Evolutionary conservation across 2,888 invertebrate genomes (phyloP).

Genomic region (Cryptocheilus praepositus): DNA sequence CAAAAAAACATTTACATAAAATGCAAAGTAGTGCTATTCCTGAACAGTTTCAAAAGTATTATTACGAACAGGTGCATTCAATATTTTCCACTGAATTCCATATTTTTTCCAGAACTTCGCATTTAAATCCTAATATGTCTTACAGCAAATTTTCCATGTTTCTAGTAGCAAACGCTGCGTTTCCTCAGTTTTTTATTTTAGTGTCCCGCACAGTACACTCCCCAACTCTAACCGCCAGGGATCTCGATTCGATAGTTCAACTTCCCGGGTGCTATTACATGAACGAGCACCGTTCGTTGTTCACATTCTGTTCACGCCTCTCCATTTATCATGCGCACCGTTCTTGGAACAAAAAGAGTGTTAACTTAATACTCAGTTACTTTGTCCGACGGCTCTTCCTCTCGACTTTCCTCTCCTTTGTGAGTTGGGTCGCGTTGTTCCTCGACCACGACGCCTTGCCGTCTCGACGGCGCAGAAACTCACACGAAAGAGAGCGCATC

Average conservation of each 20-base stretch:
- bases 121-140: background rate
- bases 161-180: slow-evolving; percentile 12
- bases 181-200: background rate
- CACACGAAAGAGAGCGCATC: background rate
- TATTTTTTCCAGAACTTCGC: background rate
- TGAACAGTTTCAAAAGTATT: too few relatives aligned
- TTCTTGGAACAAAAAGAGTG: too few relatives aligned
- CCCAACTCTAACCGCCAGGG: background rate
- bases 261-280: background rate
- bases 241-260: background rate
- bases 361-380: too few relatives aligned
- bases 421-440: slow-evolving; percentile 6
- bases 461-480: too few relatives aligned
- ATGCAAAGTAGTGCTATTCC: too few relatives aligned
- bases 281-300: too few relatives aligned
- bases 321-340: too few relatives aligned
- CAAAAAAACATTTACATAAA: too few relatives aligned
- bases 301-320: too few relatives aligned
- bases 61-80: too few relatives aligned
- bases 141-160: background rate
- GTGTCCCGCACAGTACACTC: background rate
- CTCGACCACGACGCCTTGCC: background rate
- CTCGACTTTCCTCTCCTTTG: slow-evolving; percentile 10
- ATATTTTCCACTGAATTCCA: background rate
- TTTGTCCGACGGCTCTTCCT: background rate